phyloP scores from a whole-genome alignment of 1,140 invertebrate species.

The Drosophila pectinifera region DNA sequence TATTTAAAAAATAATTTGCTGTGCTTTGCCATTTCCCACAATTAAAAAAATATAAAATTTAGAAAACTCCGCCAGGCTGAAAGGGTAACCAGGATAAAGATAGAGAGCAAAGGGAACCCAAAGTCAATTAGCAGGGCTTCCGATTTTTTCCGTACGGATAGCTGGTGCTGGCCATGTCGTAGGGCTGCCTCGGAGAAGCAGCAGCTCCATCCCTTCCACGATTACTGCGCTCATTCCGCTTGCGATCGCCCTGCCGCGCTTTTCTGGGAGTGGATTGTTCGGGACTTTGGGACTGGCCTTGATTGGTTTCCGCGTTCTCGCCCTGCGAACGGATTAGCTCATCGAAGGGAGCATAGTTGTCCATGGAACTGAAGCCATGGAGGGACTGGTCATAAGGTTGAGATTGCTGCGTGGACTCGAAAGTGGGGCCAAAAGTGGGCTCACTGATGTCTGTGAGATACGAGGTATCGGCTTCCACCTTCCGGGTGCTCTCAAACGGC shows the following conservation, averaged over 20 bases:
- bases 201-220: background rate
- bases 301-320: background rate
- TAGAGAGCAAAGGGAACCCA: background rate
- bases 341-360: constrained; percentile 52
- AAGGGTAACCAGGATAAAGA: background rate
- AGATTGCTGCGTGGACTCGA: background rate
- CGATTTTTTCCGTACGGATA: constrained; percentile 14
- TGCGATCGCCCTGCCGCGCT: background rate
- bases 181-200: background rate
- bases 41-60: background rate
- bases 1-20: background rate
- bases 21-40: background rate
- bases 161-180: constrained; percentile 10
- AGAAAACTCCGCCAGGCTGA: constrained; percentile 8
- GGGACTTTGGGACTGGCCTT: background rate
- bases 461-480: no score
- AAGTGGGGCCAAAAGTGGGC: constrained; percentile 22
- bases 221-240: background rate
- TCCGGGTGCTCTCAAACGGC: background rate
- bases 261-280: no score
- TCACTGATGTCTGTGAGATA: no score
- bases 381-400: background rate
- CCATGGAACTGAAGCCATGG: constrained; percentile 55
- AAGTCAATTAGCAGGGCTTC: constrained; percentile 12
- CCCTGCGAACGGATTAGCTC: constrained; percentile 17